Conservation (phyloP, 2,888 invertebrate genomes). For the Eucriotettix oculatus region DNA sequence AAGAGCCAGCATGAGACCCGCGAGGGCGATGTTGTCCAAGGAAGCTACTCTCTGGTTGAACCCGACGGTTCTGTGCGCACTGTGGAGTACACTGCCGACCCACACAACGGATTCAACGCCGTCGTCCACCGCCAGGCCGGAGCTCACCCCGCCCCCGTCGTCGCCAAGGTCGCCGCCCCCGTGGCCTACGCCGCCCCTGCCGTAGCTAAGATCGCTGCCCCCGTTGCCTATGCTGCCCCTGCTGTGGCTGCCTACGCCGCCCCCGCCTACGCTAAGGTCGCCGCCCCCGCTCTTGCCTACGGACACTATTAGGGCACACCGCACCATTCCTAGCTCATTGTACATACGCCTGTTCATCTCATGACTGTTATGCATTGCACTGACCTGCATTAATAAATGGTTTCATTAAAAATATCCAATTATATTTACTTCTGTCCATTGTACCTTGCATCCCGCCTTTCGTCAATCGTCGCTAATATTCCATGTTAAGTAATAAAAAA, state of each 20-base stretch:
- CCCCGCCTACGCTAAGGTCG: not conserved
- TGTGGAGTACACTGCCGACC: not conserved
- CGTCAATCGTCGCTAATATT: too few species aligned
- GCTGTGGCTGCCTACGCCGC: not conserved
- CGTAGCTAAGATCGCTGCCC: not conserved
- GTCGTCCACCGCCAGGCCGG: not conserved
- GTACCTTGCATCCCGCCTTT: too few species aligned
- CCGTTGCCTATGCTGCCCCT: not conserved
- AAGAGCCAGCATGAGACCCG: not conserved
- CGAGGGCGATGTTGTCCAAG: not conserved
- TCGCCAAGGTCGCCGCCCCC: conserved; percentile 3
- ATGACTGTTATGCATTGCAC: too few species aligned
- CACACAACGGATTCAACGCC: not conserved
- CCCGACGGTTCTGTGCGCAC: not conserved
- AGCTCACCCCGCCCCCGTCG: not conserved
- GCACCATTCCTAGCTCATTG: not conserved
- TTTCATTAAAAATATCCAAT: too few species aligned
- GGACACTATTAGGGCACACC: not conserved
- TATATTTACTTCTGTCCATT: too few species aligned
- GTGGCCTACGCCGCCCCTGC: not conserved
- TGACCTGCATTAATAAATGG: too few species aligned
- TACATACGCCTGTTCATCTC: not conserved
- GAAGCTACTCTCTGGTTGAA: not conserved
- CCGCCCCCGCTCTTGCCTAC: not conserved
- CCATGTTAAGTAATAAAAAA: too few species aligned